Evolutionary conservation across 2,797 vertebrate genomes (phyloP), one percentile per base, ranked within the genome.

Genomic region (Austrolebias charrua): DNA sequence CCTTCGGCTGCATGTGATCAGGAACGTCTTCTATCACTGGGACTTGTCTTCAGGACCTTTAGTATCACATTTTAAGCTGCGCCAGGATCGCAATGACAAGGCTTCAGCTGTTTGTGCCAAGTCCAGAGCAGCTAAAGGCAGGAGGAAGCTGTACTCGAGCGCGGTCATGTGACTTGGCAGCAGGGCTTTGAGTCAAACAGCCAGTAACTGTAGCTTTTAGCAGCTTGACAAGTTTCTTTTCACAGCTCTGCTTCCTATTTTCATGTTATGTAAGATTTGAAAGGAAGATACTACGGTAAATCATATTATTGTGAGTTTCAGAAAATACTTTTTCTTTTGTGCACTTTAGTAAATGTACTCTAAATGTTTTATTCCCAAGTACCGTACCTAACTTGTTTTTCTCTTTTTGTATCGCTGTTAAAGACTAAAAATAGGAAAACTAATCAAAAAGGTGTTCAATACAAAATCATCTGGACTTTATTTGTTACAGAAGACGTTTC

Each of bases 291-390:
- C 0, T n/a, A n/a, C n/a, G n/a, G n/a, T n/a, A 7, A 66, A 35
- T 67, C 2, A 0, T 3, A 14, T n/a, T 31, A 3, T 3, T 0
- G 0, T 4, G 2, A 15, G 5, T 3, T 13, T 18, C 2, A 0
- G 0, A 1, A 1, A 15, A 29, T 13, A 20, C 16, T 0, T 35
- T 1, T 11, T 52, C 0, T 5, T 50, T 15, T 57, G 0, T 65
- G 28, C 29, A 20, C 29, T 53, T 13, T 38, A 2, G 38, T 40
- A 40, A 40, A 13, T 4, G 12, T 4, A 33, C 51, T 13, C 33
- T 40, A 12, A 14, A 38, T 54, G 10, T 3, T n/a, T 40, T 12
- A 10, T 9, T 33, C 31, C 1, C 31, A 33, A 33, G 35, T 38
- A 9, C 2, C 3, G 11, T 1, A 38, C 8, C 10, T 40, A 12